phyloP scores from a whole-genome alignment of 2,113 vertebrate species.

The Melozone crissalis region DNA sequence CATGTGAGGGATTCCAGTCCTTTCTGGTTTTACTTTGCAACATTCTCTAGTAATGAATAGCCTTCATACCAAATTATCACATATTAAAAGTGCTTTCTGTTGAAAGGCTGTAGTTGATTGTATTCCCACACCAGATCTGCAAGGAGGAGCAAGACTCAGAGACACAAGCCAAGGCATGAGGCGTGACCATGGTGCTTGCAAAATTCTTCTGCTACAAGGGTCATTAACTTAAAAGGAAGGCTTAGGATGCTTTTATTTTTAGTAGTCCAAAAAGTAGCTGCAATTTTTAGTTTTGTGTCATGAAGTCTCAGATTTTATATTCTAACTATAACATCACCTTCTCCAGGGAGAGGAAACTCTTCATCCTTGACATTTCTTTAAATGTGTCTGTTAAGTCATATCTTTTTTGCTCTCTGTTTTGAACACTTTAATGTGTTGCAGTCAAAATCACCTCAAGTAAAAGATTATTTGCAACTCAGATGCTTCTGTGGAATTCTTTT shows the following conservation, averaged over 20 bases:
- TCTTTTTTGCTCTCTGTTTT: not conserved
- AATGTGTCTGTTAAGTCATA: not conserved
- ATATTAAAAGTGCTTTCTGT: not conserved
- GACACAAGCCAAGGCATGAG: not conserved
- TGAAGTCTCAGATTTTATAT: not conserved
- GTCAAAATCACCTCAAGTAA: not conserved
- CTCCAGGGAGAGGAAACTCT: not conserved
- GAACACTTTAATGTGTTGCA: not conserved
- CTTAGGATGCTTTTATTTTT: not conserved
- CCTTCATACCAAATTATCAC: not conserved
- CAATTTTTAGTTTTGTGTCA: not conserved
- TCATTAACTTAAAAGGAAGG: not conserved
- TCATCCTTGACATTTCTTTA: not conserved
- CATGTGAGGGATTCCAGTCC: not conserved
- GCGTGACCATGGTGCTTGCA: not conserved
- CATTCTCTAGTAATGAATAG: not conserved
- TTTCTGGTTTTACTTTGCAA: not conserved
- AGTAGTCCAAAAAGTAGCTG: not conserved
- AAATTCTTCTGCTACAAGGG: not conserved
- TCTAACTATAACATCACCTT: not conserved
- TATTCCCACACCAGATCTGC: not conserved
- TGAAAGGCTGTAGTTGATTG: not conserved
- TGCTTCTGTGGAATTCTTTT: not conserved
- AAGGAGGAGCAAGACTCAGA: not conserved
- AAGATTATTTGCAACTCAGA: not conserved